These are phyloP conservation scores for Indri indri DNA, from an alignment of 2,113 vertebrate genomes.

Conservation along the genomic window DNA sequence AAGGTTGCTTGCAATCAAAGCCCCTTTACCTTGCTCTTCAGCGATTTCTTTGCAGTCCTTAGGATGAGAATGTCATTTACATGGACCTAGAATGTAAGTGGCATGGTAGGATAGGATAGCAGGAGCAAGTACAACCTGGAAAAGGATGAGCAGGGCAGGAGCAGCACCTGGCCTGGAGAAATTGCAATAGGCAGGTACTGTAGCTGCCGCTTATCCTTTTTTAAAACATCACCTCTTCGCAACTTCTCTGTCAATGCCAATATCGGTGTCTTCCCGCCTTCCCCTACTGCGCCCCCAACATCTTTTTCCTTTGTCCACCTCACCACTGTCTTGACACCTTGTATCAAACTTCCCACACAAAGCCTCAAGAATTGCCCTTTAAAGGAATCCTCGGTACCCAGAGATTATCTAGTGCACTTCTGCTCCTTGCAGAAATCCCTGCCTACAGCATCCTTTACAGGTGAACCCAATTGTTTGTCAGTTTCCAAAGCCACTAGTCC, in stretches of 20 bases:
- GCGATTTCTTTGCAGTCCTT: background rate
- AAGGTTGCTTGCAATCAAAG: background rate
- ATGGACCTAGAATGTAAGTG: background rate
- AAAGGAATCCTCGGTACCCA: background rate
- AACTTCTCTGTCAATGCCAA: background rate
- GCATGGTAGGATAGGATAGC: background rate
- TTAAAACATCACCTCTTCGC: background rate
- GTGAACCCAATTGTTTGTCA: background rate
- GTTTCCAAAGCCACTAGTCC: background rate
- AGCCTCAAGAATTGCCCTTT: background rate
- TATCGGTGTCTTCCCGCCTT: accelerated
- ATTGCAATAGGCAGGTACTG: background rate
- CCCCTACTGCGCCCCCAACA: too few relatives aligned
- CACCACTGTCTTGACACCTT: background rate
- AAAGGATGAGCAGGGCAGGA: background rate
- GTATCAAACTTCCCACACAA: background rate
- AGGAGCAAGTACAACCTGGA: background rate
- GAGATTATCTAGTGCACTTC: background rate
- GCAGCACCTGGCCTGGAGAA: background rate
- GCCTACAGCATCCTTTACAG: too few relatives aligned
- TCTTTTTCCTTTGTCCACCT: background rate
- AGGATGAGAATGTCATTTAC: background rate
- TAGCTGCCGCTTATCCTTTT: background rate
- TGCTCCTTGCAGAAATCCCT: background rate
- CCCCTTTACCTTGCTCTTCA: background rate